Evolutionary conservation across 2,888 invertebrate species (phyloP).

Genomic region (Limulus polyphemus): DNA sequence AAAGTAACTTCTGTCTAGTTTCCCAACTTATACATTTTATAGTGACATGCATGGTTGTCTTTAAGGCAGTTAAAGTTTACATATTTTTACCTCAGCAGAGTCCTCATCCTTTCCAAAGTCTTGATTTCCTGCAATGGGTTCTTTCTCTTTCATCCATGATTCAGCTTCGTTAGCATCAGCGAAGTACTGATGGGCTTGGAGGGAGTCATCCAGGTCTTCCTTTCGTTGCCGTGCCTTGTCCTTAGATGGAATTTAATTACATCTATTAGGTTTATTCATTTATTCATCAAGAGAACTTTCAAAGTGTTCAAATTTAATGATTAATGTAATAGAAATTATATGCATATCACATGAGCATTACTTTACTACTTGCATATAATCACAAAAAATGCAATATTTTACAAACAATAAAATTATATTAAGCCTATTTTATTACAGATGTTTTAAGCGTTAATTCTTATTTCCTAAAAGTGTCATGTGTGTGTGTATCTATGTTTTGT

Average conservation of each 20-base stretch:
- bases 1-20: no score
- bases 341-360: no score
- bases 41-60: no score
- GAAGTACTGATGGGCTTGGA: slow-evolving; percentile 97
- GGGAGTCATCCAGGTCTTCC: slow-evolving; percentile 91
- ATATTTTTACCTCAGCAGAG: slow-evolving; percentile 55
- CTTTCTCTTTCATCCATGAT: slow-evolving; percentile 95
- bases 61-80: no score
- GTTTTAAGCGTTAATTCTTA: no score
- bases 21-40: no score
- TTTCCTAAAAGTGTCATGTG: no score
- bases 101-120: slow-evolving; percentile 99
- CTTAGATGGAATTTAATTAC: slow-evolving; percentile 23
- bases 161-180: slow-evolving; percentile 99
- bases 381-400: no score
- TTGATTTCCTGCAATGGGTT: slow-evolving; percentile 83
- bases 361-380: no score
- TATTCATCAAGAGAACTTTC: background rate
- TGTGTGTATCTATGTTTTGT: no score
- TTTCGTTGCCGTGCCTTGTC: slow-evolving; percentile 59
- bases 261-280: background rate
- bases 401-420: no score
- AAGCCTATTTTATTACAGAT: no score
- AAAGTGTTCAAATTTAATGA: background rate
- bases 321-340: background rate